Base-by-base conservation (phyloP, 64 coral and sea anemone species). In the Exaiptasia diaphana region DNA sequence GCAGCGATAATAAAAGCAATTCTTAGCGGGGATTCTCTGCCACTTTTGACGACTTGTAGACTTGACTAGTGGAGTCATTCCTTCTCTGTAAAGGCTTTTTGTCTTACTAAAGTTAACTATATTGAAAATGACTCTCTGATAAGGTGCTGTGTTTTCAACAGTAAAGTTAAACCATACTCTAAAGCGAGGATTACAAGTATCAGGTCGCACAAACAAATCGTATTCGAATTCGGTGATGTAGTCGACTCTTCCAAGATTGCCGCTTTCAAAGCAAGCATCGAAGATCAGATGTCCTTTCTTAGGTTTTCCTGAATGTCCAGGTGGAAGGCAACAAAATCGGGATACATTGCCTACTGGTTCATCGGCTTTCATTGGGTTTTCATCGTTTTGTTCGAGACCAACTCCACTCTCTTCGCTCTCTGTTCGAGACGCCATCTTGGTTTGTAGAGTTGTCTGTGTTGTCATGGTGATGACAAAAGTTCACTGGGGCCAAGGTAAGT, bases 81-180 rank as follows among this genome's bases (percentile, higher is more conserved):
- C 95, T 76, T 93, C 95, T 36, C 95, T 84, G 58, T 99, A 99
- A 41, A 99, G 82, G 24, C 95, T 99, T 64, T 99, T 99, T 4
- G 95, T 99, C 74, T 99, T 99, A 80, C 95, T 99, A 37, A 99
- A 99, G 57, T 99, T 99, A 3, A 99, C 95, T 3, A 99, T 69
- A 68, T 99, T 99, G 53, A 99, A 99, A 24, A 99, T 99, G 36
- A 99, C 90, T 37, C 95, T 73, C 46, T 99, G 95, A 40, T 99
- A 99, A 46, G 95, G 79, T n/a, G 85, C 68, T 25, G 89, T 85
- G 50, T 99, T 99, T 42, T 93, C 74, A 0, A 99, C 95, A 4
- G 90, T 93, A 56, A 99, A 99, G 74, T 99, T 99, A 75, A 99
- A 99, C 95, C 95, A 99, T 0, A 99, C 90, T 85, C 95, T 82